Evolutionary conservation across 2,888 invertebrate species (phyloP), one percentile per base, ranked within the genome.

Genomic region (Xestia xanthographa): DNA sequence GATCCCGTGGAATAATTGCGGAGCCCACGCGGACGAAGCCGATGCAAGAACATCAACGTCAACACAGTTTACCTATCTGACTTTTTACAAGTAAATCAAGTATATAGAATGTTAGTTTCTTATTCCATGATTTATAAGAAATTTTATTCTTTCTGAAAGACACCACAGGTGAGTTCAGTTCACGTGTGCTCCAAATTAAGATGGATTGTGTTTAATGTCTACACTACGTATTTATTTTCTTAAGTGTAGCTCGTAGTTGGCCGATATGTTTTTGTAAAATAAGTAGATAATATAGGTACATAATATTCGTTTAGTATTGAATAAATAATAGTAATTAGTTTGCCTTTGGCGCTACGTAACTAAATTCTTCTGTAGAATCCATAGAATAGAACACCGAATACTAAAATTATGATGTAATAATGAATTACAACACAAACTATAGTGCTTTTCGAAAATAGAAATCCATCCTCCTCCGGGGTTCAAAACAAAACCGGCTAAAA

Each of bases 91-190:
- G 48, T 56, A 48, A 76, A 63, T 70, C 17, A 62, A 63, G n/a
- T 41, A n/a, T n/a, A n/a, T n/a, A 34, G 53, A 60, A 56, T 66
- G 22, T 66, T 22, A 34, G 20, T 65, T 81, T 20, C 20, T 45
- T 69, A 41, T 58, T 77, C 63, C n/a, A 41, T 83, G 78, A 80
- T 78, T 45, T 67, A 83, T 78, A 56, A 50, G 29, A 77, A 58
- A 56, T 63, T 78, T 5, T 11, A 65, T 63, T 78, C 1, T 77
- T 65, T 58, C 29, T 78, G 65, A 82, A 62, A 74, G 62, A 71
- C 76, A 66, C 58, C 62, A 72, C 66, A 82, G 71, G 71, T 77
- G 66, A 77, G 77, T n/a, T 29, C 62, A 62, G 56, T 72, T 78
- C 66, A 34, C 65, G 45, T 72, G 79, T 78, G 58, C 41, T 72